Evolutionary conservation across 1,140 invertebrate genomes (phyloP), one percentile per base, ranked within the genome.

Genomic region (Euura saliciscinereae): DNA sequence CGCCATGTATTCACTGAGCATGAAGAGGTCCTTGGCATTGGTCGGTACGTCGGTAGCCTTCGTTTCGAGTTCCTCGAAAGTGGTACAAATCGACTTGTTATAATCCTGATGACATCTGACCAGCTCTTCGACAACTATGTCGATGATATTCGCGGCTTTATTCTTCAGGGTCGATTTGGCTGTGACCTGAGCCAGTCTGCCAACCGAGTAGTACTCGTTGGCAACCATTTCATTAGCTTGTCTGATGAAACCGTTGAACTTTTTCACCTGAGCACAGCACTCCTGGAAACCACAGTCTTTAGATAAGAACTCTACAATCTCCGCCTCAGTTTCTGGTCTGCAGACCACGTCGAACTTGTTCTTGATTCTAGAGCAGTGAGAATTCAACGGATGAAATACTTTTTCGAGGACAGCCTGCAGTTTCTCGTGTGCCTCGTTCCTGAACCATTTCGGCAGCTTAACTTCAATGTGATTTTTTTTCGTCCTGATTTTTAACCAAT

Each of bases 21-120:
- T 84, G 65, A 90, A 86, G 44, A 90, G 75, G 2, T 86, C 86
- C 68, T 86, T 85, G 3, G 89, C 88, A 65, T 86, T 84, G 51
- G 83, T 82, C 5, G 89, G 89, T n/a, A 88, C 79, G 45, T 84
- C 76, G 2, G 88, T 66, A 0, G 86, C 82, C 68, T 75, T 77
- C 10, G 73, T 74, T 74, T 81, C 78, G 3, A 87, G 65, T 7
- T 71, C 65, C 66, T 85, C 81, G 66, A 88, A 86, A 70, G 84
- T 80, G 8, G 43, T 66, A 44, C 83, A 84, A 66, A 88, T 85
- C 2, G 76, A 75, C 5, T 70, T 66, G 72, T 83, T 86, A n/a
- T 81, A 82, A 66, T 81, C 67, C 70, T 73, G 71, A 70, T 87
- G 86, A 70, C 81, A 74, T 2, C 65, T 69, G 0, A 85, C 68